Percentiles rank a stretch among this genome's conserved stretches.
phyloP scores from a whole-genome alignment of 2,797 vertebrate genomes.

The Hippopotamyrus pictus region DNA sequence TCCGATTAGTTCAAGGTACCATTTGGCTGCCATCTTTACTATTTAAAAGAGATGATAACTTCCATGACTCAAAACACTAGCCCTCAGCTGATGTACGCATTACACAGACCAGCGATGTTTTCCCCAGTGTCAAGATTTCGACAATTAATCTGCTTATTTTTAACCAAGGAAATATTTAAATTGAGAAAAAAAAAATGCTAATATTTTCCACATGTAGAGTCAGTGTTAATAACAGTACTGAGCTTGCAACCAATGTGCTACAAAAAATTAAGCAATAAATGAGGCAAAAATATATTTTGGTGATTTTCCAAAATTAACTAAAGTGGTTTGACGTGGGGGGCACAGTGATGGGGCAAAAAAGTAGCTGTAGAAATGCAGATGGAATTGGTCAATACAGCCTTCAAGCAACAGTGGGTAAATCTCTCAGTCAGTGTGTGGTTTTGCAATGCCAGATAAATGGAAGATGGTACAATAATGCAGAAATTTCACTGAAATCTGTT shows the following conservation, averaged over 20 bases:
- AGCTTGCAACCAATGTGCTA: background rate
- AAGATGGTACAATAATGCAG: background rate
- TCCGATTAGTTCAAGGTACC: background rate
- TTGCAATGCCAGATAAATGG: background rate
- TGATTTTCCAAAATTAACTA: background rate
- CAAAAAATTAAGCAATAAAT: background rate
- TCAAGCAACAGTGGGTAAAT: background rate
- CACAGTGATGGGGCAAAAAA: background rate
- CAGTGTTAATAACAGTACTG: background rate
- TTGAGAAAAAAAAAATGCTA: background rate
- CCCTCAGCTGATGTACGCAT: no score
- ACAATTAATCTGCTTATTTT: background rate
- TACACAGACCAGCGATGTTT: background rate
- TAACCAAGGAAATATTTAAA: background rate
- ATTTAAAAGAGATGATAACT: background rate
- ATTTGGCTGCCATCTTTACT: background rate
- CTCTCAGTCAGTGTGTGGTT: background rate
- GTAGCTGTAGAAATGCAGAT: slow-evolving; percentile 14
- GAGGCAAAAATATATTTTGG: background rate
- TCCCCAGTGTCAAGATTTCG: background rate
- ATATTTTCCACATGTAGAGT: background rate
- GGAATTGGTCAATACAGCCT: background rate
- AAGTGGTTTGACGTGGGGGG: background rate
- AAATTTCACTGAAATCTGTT: background rate
- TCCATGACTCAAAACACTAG: background rate